Conservation (phyloP, 2,113 vertebrate species). For the Phodopus roborovskii region DNA sequence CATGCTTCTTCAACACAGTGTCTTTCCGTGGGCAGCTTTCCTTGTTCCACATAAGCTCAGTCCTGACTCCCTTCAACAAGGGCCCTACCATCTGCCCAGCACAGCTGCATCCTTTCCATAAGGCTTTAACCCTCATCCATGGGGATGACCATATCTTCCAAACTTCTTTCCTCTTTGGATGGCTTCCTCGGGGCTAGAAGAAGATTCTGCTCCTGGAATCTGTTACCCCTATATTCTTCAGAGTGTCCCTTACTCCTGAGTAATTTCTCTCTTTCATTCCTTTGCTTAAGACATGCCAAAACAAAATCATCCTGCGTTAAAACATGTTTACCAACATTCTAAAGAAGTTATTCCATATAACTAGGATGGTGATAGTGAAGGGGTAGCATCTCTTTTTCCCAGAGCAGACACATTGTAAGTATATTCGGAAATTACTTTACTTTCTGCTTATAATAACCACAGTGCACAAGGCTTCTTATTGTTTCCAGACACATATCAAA, state of each 20-base stretch:
- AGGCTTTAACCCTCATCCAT: background rate
- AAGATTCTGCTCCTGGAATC: background rate
- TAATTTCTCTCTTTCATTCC: background rate
- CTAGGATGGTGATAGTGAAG: background rate
- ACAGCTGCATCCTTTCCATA: background rate
- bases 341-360: conserved; percentile 47
- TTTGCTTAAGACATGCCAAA: background rate
- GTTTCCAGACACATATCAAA: background rate
- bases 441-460: background rate
- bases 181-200: background rate
- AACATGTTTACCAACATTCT: conserved; percentile 20
- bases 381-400: background rate
- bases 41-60: background rate
- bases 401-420: background rate
- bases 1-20: background rate
- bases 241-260: background rate
- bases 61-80: background rate
- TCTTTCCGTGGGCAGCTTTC: background rate
- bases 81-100: background rate
- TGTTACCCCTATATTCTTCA: background rate
- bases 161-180: background rate
- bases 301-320: conserved; percentile 59
- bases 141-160: background rate
- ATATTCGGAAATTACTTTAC: background rate
- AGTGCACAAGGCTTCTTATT: background rate